Percentiles rank a stretch among this genome's conserved stretches.
Conservation (phyloP, 2,797 vertebrate genomes). For the Steatocranus sp. region DNA sequence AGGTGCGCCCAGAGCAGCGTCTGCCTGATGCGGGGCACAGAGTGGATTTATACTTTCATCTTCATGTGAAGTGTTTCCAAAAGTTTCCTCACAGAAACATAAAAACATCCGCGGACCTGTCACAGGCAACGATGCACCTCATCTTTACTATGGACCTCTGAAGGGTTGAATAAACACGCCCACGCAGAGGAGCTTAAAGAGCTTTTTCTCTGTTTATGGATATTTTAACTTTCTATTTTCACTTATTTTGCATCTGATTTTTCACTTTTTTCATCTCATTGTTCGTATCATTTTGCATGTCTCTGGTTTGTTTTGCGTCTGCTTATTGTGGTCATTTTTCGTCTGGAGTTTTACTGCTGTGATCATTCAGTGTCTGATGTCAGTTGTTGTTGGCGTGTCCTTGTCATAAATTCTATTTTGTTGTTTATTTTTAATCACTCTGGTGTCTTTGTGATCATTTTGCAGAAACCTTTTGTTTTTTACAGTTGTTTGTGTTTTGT, state of each 20-base stretch:
- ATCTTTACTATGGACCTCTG: background rate
- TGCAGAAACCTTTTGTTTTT: background rate
- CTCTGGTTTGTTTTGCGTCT: background rate
- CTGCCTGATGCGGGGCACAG: accelerated
- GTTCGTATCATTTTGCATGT: background rate
- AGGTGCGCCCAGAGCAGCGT: accelerated
- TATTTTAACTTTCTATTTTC: background rate
- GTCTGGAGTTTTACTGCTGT: accelerated
- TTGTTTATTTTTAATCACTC: background rate
- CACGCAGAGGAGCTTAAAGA: background rate
- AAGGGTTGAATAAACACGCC: background rate
- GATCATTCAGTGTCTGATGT: background rate
- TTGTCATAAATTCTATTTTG: background rate
- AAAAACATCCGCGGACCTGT: background rate
- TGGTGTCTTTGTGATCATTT: background rate
- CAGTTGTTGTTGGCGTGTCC: accelerated
- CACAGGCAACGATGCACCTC: accelerated
- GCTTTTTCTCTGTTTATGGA: background rate
- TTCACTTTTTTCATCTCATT: accelerated
- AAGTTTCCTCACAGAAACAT: background rate
- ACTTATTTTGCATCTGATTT: background rate
- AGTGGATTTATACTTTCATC: accelerated
- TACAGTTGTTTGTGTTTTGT: background rate
- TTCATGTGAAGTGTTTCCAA: background rate
- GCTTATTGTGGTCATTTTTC: background rate